A percentile compares a stretch with the other conserved stretches of the same genome.
These are phyloP conservation scores for Drosophila algonquin DNA, from an alignment of 2,888 invertebrate genomes.

Conservation along the genomic window DNA sequence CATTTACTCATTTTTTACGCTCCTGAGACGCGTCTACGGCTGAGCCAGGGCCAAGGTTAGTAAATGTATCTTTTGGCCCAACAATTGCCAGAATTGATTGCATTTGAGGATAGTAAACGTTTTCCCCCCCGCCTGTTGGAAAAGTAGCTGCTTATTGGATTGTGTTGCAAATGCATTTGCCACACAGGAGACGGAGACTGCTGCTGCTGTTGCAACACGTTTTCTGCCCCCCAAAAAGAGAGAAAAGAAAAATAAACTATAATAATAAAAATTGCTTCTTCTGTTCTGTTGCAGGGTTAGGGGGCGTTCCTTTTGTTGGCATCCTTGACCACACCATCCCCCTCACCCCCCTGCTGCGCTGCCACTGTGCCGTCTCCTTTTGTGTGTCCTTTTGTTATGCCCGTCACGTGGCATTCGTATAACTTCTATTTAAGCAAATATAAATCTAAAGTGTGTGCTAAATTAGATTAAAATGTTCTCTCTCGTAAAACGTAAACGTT, in stretches of 20 bases:
- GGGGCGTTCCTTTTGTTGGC: conserved; percentile 40
- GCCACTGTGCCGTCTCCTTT: conserved; percentile 1
- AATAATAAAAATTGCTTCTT: conserved; percentile 70
- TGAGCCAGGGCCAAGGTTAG: conserved; percentile 42
- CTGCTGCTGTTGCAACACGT: conserved; percentile 43
- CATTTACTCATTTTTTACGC: conserved; percentile 79
- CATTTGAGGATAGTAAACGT: conserved; percentile 67
- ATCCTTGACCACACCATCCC: conserved; percentile 35
- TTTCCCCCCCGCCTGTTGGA: conserved; percentile 29
- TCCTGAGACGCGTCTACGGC: conserved; percentile 77
- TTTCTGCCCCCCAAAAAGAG: conserved; percentile 14
- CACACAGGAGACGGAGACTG: not conserved
- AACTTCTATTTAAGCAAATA: conserved; percentile 80
- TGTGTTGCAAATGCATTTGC: conserved; percentile 43
- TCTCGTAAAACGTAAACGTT: conserved; percentile 68
- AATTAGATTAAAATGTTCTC: conserved; percentile 79
- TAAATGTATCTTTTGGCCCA: conserved; percentile 9
- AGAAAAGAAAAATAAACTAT: conserved; percentile 66
- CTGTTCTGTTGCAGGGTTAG: not conserved
- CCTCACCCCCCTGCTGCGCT: not conserved
- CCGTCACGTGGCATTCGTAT: conserved; percentile 70
- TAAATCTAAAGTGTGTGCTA: conserved; percentile 80
- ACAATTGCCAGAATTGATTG: conserved; percentile 66
- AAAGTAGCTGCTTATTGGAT: conserved; percentile 3
- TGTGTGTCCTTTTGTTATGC: conserved; percentile 54